Conservation (phyloP, 2,888 invertebrate species). For the Cenopis cana region DNA sequence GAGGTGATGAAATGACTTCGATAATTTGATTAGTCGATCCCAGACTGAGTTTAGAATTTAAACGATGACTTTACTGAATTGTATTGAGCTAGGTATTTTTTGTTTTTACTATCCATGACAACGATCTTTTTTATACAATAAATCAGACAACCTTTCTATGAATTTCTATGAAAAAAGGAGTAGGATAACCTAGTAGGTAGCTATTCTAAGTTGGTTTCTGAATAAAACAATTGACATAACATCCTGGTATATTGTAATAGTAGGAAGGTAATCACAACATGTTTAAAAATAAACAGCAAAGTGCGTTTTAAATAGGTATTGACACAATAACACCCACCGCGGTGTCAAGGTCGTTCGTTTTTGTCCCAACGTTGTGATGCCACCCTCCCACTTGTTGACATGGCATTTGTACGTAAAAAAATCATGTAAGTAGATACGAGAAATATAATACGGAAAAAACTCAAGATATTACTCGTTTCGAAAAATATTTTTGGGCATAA, state of each 20-base stretch:
- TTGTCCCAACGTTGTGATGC: conserved; percentile 26
- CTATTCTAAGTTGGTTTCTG: background rate
- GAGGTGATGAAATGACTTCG: conserved; percentile 39
- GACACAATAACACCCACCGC: conserved; percentile 39
- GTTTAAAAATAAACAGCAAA: conserved; percentile 36
- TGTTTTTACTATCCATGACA: background rate
- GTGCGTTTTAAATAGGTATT: conserved; percentile 29
- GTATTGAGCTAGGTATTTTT: background rate
- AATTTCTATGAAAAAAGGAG: no score
- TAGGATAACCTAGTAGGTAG: no score
- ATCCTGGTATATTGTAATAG: background rate
- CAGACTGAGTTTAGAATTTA: conserved; percentile 27
- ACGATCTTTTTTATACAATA: background rate
- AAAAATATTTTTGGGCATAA: background rate
- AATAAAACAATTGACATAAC: background rate
- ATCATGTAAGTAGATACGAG: background rate
- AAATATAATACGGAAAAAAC: background rate
- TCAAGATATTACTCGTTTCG: background rate
- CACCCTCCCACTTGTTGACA: conserved; percentile 33
- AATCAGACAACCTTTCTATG: background rate
- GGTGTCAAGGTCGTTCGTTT: conserved; percentile 41
- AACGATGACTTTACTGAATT: conserved; percentile 32
- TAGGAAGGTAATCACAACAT: background rate
- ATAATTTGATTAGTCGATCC: conserved; percentile 42
- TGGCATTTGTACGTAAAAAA: conserved; percentile 7